These are phyloP conservation scores for Dendrocincla tyrannina DNA, from an alignment of 2,797 vertebrate genomes.

Conservation along the genomic window DNA sequence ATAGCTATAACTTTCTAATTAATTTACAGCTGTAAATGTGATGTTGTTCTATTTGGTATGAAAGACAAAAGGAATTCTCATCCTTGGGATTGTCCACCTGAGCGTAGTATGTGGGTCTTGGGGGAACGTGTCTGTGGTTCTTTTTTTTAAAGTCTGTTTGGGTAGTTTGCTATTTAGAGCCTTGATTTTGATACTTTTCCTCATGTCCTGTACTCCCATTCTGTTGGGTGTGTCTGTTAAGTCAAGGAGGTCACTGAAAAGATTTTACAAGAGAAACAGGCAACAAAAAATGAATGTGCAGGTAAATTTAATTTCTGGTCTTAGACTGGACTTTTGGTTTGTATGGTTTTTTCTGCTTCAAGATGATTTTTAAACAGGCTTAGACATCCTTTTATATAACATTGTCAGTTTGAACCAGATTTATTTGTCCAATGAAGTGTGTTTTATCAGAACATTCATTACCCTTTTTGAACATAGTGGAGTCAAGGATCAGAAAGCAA, in stretches of 20 bases:
- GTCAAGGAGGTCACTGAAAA: background rate
- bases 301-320: constrained; percentile 18
- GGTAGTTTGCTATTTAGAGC: background rate
- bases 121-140: rapidly evolving
- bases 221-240: background rate
- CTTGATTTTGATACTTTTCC: background rate
- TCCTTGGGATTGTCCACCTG: background rate
- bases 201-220: background rate
- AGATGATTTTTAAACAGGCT: constrained; percentile 69
- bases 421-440: constrained; percentile 68
- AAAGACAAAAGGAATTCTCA: background rate
- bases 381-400: constrained; percentile 52
- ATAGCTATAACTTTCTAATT: background rate
- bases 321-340: background rate
- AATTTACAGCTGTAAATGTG: background rate
- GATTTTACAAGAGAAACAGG: background rate
- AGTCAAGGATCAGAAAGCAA: constrained; percentile 78
- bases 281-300: background rate
- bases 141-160: background rate
- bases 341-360: constrained; percentile 13
- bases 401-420: constrained; percentile 57
- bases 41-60: background rate
- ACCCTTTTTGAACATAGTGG: constrained; percentile 67
- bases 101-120: background rate
- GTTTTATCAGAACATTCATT: constrained; percentile 74